Evolutionary conservation across 2,888 invertebrate species (phyloP), one percentile per base, ranked within the genome.

Genomic region (Mesorhabditis sp.): DNA sequence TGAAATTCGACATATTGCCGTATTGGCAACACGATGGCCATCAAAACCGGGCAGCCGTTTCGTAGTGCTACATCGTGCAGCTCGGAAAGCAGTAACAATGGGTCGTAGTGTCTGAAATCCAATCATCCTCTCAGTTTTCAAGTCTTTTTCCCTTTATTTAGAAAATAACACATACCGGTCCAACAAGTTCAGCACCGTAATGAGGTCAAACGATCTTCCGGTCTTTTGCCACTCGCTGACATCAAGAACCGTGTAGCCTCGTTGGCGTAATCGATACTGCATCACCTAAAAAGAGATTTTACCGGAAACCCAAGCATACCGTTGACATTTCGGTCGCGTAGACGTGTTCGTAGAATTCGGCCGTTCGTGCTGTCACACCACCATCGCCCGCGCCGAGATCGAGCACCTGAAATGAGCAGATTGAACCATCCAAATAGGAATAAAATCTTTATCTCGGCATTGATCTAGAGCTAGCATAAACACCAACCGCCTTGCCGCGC

Each of bases 381-480:
- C 97, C 97, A 88, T 97, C 96, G 2, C 96, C 96, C 4, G 96
- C 95, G 66, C 96, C 96, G 68, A 96, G 89, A 88, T 96, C 95
- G 66, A 95, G 89, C 67, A 89, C 70, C 69, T 82, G 63, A 62
- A 74, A 73, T 28, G n/a, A 28, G 4, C 10, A 5, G 7, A 7
- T 10, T 10, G 2, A 50, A 50, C 7, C 7, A 50, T 10, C 13
- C 50, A 50, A 50, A 10, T 50, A 10, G 28, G 28, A 28, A 28
- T 28, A 28, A 28, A 28, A 28, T 28, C 28, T 28, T 28, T 28
- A 28, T 28, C 28, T 28, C 28, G 28, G 28, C 28, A 28, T 1
- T 28, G 28, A 28, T 28, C 28, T 28, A 28, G 28, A 28, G 28
- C 28, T 28, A 28, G 28, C 28, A 28, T 28, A 15, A 41, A 69